Percentiles rank a stretch among this genome's conserved stretches.
These are phyloP conservation scores for Myotis davidii DNA, from an alignment of 2,113 vertebrate genomes.

Conservation along the genomic window DNA sequence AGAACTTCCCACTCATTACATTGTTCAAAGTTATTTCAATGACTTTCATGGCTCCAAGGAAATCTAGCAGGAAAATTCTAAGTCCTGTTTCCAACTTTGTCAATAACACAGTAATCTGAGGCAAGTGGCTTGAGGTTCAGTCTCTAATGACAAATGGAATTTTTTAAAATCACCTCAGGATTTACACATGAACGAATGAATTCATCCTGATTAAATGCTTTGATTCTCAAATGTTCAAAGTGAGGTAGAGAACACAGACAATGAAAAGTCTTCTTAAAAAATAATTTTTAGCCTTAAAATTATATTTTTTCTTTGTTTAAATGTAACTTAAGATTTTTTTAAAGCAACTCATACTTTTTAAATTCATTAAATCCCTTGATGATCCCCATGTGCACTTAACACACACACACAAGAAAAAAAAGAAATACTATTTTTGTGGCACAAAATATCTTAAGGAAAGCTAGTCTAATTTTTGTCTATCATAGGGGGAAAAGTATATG, in stretches of 20 bases:
- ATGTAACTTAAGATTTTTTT: neutral
- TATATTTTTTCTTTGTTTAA: constrained; percentile 52
- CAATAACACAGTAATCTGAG: constrained; percentile 33
- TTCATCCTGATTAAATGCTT: neutral
- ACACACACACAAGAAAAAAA: neutral
- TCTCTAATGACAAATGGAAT: constrained; percentile 52
- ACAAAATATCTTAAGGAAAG: neutral
- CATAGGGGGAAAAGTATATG: neutral
- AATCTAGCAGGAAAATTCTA: constrained; percentile 38
- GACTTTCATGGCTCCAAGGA: constrained; percentile 53
- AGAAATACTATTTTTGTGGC: neutral
- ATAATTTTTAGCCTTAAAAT: neutral
- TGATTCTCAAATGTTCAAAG: constrained; percentile 2
- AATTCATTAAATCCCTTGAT: constrained; percentile 22
- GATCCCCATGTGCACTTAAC: neutral
- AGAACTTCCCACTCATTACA: neutral
- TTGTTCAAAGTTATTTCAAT: constrained; percentile 47
- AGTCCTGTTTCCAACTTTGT: constrained; percentile 1
- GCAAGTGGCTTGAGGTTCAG: neutral
- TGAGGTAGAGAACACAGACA: neutral
- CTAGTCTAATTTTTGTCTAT: neutral
- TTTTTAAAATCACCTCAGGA: neutral
- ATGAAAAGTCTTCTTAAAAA: constrained; percentile 12
- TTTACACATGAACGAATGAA: constrained; percentile 42
- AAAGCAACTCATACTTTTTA: neutral